These are phyloP conservation scores for Acleris literana DNA, from an alignment of 2,888 invertebrate genomes.

Conservation along the genomic window DNA sequence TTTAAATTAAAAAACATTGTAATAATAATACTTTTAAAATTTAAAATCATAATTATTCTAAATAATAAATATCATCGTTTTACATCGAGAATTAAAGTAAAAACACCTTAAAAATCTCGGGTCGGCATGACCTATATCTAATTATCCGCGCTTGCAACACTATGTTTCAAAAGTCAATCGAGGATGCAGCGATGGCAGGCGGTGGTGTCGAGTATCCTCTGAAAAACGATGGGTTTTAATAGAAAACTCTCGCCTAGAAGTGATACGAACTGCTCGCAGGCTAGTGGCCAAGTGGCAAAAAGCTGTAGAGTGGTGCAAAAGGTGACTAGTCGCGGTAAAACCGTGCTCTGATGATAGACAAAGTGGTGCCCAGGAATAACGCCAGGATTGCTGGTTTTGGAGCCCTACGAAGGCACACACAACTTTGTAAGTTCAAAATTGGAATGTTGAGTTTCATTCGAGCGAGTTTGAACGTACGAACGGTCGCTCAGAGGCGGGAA, in stretches of 20 bases:
- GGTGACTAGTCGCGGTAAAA: slow-evolving; percentile 4
- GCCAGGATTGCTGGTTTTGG: slow-evolving; percentile 17
- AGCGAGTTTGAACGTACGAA: neutral
- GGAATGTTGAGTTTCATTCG: neutral
- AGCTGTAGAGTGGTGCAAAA: slow-evolving; percentile 7
- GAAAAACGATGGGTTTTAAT: slow-evolving; percentile 51
- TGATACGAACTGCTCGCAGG: slow-evolving; percentile 37
- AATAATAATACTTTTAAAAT: too few species aligned
- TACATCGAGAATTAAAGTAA: neutral
- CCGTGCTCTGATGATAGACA: slow-evolving; percentile 29
- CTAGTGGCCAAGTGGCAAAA: slow-evolving; percentile 19
- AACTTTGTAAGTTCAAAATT: slow-evolving; percentile 12
- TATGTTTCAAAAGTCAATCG: slow-evolving; percentile 23
- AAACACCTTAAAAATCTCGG: neutral
- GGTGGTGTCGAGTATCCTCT: slow-evolving; percentile 40
- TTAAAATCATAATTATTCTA: too few species aligned
- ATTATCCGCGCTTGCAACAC: slow-evolving; percentile 20
- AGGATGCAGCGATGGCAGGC: slow-evolving; percentile 35
- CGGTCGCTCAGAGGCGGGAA: neutral
- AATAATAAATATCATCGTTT: too few species aligned
- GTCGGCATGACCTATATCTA: slow-evolving; percentile 22
- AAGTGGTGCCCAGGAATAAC: slow-evolving; percentile 19
- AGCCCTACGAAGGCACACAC: slow-evolving; percentile 1
- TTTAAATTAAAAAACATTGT: too few species aligned
- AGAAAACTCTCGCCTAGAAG: slow-evolving; percentile 39